A percentile compares a stretch with the other conserved stretches of the same genome.
Conservation (phyloP, 2,113 vertebrate genomes). For the Scopus umbretta region DNA sequence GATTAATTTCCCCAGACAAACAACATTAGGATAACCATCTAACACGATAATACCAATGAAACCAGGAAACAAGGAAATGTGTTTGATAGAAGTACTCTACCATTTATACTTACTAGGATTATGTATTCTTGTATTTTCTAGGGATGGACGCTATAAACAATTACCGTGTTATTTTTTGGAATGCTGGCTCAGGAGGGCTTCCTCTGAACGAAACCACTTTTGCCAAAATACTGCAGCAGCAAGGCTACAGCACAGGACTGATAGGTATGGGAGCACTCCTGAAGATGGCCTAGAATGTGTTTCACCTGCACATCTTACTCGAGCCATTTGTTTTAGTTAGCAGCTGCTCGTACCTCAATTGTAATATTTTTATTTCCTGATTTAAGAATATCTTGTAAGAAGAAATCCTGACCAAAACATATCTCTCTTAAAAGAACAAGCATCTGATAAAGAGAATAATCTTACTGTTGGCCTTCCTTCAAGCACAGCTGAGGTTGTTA, state of each 20-base stretch:
- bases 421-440: neutral
- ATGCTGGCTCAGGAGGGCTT: conserved; percentile 62
- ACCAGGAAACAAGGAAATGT: neutral
- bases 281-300: neutral
- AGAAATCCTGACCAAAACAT: neutral
- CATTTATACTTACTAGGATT: neutral
- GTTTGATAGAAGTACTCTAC: neutral
- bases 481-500: neutral
- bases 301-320: neutral
- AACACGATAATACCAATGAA: neutral
- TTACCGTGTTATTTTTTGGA: conserved; percentile 66
- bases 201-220: conserved; percentile 71
- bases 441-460: neutral
- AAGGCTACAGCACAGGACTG: conserved; percentile 71
- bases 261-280: conserved; percentile 56
- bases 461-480: neutral
- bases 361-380: neutral
- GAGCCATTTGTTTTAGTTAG: neutral
- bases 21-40: neutral
- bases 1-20: neutral
- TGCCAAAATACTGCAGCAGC: conserved; percentile 60
- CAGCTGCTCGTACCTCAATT: neutral
- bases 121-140: neutral
- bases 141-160: conserved; percentile 49
- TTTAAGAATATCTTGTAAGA: neutral